Evolutionary conservation across 2,888 invertebrate genomes (phyloP), one percentile per base, ranked within the genome.

Genomic region (Acleris emargana): DNA sequence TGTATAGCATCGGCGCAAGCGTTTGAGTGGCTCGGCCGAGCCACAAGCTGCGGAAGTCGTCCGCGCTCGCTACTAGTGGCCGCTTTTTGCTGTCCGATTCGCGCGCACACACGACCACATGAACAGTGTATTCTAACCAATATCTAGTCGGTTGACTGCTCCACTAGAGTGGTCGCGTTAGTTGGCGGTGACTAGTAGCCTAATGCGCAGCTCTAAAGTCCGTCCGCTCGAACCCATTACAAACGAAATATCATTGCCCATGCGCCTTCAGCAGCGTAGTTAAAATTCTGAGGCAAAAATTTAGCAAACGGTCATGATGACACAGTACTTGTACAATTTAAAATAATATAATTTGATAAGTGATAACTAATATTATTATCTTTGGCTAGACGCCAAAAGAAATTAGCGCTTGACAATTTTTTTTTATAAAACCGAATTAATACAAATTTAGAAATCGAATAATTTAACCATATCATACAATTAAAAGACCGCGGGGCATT

Each of bases 401-500:
- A 52, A 53, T 50, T 50, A 55, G 54, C 45, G 38, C 22, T 55
- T 54, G 55, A 50, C n/a, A 55, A 55, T 25, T 55, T 45, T 64
- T 50, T 54, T 64, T 54, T 54, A 64, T 57, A 66, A 61, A 61
- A 66, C 61, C 60, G 51, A 66, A 61, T 52, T 61, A 66, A 57
- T 66, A 61, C 55, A 57, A 61, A 54, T 16, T 45, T 66, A 47
- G 51, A 66, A 60, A 52, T 52, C 17, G 22, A 61, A 47, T 52
- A 57, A 55, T 32, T 38, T 38, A 47, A 61, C 64, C 59, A 49
- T 55, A 62, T 49, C 67, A 64, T 67, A 72, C 63, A 55, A 72
- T 70, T 71, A 70, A 66, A 55, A 68, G 66, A 66, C 63, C 51
- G 66, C 67, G 67, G 68, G 68, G 72, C 71, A 60, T 63, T 69